phyloP scores from a whole-genome alignment of 2,888 invertebrate genomes.

The Drosophila nigricruria region DNA sequence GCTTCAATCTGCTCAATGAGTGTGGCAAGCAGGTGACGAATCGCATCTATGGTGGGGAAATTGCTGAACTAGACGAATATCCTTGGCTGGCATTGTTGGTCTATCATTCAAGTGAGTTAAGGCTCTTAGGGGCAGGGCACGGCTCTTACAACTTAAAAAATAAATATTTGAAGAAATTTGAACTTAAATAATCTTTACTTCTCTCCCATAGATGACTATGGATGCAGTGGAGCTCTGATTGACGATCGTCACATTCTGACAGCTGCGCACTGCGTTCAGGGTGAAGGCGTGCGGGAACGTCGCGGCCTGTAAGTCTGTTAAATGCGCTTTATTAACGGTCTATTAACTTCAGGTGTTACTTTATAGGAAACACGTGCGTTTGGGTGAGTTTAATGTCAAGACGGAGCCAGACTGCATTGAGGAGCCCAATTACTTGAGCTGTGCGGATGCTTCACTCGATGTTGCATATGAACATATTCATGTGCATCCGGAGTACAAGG shows the following conservation, averaged over 20 bases:
- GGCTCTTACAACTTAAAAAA: no score
- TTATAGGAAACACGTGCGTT: slow-evolving; percentile 86
- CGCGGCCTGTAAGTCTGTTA: slow-evolving; percentile 87
- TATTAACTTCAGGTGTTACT: not conserved
- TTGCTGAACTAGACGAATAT: slow-evolving; percentile 88
- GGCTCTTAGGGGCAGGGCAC: no score
- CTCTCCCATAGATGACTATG: slow-evolving; percentile 84
- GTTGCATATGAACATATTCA: slow-evolving; percentile 88
- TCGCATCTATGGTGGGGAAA: slow-evolving; percentile 88
- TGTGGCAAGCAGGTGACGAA: slow-evolving; percentile 88
- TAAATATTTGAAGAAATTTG: no score
- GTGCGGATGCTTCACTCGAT: slow-evolving; percentile 89
- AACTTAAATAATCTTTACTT: not conserved
- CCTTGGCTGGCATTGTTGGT: slow-evolving; percentile 88
- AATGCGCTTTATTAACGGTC: not conserved
- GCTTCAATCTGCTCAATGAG: slow-evolving; percentile 81
- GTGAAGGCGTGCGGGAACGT: slow-evolving; percentile 85
- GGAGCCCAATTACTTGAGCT: slow-evolving; percentile 85
- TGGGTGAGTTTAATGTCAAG: slow-evolving; percentile 89
- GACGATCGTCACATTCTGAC: slow-evolving; percentile 87
- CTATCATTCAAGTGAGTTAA: slow-evolving; percentile 86
- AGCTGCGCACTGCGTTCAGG: slow-evolving; percentile 88
- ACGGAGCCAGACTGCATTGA: slow-evolving; percentile 88
- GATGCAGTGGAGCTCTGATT: slow-evolving; percentile 88
- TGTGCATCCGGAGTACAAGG: slow-evolving; percentile 88